These are phyloP conservation scores for Epinotia demarniana DNA, from an alignment of 2,888 invertebrate genomes.

Conservation along the genomic window DNA sequence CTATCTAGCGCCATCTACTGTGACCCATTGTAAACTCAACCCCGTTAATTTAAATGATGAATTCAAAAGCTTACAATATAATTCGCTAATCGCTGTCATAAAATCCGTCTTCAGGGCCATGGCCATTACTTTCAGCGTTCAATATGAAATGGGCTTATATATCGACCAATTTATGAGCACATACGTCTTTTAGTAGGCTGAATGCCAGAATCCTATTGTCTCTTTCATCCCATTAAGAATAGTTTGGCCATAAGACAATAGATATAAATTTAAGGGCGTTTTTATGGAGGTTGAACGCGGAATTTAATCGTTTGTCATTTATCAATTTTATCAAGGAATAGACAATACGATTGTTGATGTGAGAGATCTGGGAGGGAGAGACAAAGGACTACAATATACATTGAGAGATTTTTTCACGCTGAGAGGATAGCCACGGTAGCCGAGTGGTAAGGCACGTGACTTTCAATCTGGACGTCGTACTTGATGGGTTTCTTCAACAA, in stretches of 20 bases:
- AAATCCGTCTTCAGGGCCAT: conserved; percentile 4
- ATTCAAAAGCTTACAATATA: conserved; percentile 1
- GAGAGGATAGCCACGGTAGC: too few relatives aligned
- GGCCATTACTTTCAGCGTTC: neutral
- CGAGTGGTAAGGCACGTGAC: too few relatives aligned
- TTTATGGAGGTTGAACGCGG: neutral
- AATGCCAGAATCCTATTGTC: neutral
- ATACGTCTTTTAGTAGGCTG: neutral
- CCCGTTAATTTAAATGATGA: conserved; percentile 2
- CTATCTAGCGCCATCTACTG: neutral
- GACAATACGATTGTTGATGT: too few relatives aligned
- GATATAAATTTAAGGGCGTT: neutral
- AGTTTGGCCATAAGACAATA: neutral
- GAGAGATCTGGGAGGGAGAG: too few relatives aligned
- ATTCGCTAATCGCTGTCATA: conserved; percentile 15
- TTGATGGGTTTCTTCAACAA: too few relatives aligned
- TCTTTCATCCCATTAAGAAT: conserved; percentile 5
- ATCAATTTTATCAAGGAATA: neutral
- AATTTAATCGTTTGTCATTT: neutral
- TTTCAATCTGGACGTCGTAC: too few relatives aligned
- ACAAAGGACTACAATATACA: too few relatives aligned
- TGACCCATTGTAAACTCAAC: neutral
- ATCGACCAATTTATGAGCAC: neutral
- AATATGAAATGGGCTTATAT: neutral
- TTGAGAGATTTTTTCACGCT: too few relatives aligned